Percentiles rank a stretch among this genome's conserved stretches.
These are phyloP conservation scores for Cottus gobio DNA, from an alignment of 2,113 vertebrate species.

Conservation along the genomic window DNA sequence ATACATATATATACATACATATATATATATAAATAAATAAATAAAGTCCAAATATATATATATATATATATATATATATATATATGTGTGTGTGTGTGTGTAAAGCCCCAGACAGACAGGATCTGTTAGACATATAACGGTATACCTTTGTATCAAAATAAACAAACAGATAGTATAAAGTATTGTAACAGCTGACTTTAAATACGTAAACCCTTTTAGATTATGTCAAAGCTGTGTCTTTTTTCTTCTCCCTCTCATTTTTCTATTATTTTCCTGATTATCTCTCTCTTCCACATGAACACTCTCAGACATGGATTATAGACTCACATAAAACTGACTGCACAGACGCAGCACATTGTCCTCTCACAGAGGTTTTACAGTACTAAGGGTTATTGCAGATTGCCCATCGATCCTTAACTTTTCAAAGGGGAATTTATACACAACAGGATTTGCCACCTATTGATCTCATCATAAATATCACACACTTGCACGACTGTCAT, in stretches of 20 bases:
- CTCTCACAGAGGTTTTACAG: slow-evolving; percentile 30
- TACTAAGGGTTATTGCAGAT: slow-evolving; percentile 52
- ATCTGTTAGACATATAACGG: too few relatives aligned
- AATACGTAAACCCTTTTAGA: not conserved
- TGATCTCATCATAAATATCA: slow-evolving; percentile 50
- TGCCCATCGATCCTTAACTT: slow-evolving; percentile 55
- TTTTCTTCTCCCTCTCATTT: not conserved
- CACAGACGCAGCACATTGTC: slow-evolving; percentile 11
- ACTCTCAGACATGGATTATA: slow-evolving; percentile 36
- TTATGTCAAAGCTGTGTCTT: not conserved
- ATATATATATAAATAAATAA: too few relatives aligned
- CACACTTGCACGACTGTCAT: slow-evolving; percentile 16
- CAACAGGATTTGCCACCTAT: slow-evolving; percentile 30
- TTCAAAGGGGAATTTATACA: slow-evolving; percentile 32
- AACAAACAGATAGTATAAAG: not conserved
- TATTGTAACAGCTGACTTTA: not conserved
- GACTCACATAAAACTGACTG: slow-evolving; percentile 44
- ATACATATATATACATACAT: too few relatives aligned
- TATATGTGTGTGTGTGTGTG: too few relatives aligned
- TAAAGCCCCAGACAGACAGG: not conserved
- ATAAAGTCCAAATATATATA: too few relatives aligned
- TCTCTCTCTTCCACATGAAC: slow-evolving; percentile 4
- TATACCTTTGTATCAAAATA: not conserved
- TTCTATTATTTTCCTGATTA: not conserved
- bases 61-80: too few relatives aligned